Conservation (phyloP, 2,888 invertebrate genomes). For the Fragum whitleyi region DNA sequence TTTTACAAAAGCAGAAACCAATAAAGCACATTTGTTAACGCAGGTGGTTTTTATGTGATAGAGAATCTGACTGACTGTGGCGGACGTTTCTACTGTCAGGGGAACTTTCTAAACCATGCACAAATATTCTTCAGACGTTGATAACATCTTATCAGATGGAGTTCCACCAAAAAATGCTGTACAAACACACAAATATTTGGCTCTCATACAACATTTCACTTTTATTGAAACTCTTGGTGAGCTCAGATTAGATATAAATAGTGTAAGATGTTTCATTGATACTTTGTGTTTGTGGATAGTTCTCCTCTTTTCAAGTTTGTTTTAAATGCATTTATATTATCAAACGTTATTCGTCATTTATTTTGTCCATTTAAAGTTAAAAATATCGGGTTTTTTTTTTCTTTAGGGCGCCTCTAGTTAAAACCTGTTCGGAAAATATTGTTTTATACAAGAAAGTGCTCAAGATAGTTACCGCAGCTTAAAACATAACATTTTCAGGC, state of each 20-base stretch:
- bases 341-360: no score
- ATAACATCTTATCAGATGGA: neutral
- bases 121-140: neutral
- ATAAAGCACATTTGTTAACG: neutral
- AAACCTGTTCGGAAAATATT: no score
- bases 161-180: neutral
- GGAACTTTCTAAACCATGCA: neutral
- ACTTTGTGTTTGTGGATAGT: no score
- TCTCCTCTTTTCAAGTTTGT: no score
- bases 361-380: no score
- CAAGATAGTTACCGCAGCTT: no score
- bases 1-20: neutral
- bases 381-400: no score
- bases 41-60: neutral
- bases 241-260: neutral
- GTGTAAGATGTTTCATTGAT: no score
- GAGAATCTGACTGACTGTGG: neutral
- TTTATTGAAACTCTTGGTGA: neutral
- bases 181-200: neutral
- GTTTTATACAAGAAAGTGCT: no score
- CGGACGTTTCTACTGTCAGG: neutral
- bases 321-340: no score
- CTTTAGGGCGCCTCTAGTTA: no score
- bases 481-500: no score
- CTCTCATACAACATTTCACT: neutral